A percentile compares a stretch with the other conserved stretches of the same genome.
Evolutionary conservation across 2,113 vertebrate genomes (phyloP).

Genomic region (Asarcornis scutulata): DNA sequence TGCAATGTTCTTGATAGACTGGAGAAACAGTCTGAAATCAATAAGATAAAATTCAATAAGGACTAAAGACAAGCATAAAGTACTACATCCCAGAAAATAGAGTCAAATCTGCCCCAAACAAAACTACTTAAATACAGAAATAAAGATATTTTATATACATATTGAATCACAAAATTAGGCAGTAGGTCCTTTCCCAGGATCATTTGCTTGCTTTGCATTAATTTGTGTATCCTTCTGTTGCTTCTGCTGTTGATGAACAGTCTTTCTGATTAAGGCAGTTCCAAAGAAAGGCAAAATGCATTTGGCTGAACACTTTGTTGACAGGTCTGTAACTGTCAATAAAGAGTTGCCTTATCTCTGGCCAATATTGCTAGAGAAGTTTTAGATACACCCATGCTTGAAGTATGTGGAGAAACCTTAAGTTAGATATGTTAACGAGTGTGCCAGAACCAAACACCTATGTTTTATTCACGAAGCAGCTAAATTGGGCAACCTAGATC

Average conservation of each 20-base stretch:
- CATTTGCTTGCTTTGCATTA: not conserved
- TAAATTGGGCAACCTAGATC: not conserved
- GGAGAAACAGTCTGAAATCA: not conserved
- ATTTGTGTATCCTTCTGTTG: not conserved
- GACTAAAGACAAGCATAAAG: not conserved
- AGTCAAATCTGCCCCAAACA: not conserved
- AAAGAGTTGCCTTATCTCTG: not conserved
- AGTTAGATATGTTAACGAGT: not conserved
- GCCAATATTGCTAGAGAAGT: not conserved
- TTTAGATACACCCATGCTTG: not conserved
- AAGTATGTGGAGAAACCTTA: not conserved
- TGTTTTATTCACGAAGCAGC: not conserved
- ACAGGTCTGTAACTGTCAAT: not conserved
- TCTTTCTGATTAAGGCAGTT: not conserved
- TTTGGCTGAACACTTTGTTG: not conserved
- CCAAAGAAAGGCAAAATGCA: not conserved
- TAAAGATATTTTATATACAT: not conserved
- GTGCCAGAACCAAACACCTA: not conserved
- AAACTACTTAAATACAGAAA: not conserved
- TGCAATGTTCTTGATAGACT: not conserved
- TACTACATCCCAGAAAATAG: not conserved
- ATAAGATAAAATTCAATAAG: not conserved
- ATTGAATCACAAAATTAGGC: not conserved
- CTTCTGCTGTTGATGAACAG: rapidly evolving
- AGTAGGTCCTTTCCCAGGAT: not conserved